A percentile compares a stretch with the other conserved stretches of the same genome.
These are phyloP conservation scores for Henricia sp. DNA, from an alignment of 53 echinoderm and acorn worm genomes.

Conservation along the genomic window DNA sequence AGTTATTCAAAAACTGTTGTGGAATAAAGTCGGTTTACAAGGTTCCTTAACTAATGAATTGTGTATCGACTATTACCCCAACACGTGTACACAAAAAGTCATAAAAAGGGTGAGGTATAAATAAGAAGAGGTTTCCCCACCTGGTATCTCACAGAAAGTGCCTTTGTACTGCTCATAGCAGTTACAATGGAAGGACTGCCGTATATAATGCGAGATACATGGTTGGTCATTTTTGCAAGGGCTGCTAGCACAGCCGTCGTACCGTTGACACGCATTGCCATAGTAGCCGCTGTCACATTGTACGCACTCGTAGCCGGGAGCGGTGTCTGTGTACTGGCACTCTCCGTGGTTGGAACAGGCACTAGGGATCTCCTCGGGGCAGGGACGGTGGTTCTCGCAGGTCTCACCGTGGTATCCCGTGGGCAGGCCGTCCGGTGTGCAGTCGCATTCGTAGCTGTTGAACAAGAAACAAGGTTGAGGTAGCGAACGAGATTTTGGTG, in stretches of 20 bases:
- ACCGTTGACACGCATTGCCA: constrained; percentile 60
- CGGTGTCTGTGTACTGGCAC: constrained; percentile 57
- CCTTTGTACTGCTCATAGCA: constrained; percentile 39
- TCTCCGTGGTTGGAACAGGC: constrained; percentile 59
- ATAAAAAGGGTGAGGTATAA: no score
- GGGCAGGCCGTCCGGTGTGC: constrained; percentile 30
- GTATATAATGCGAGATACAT: constrained; percentile 43
- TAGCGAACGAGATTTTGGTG: no score
- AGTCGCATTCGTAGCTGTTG: constrained; percentile 62
- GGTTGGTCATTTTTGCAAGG: constrained; percentile 76
- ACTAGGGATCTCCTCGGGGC: constrained; percentile 40
- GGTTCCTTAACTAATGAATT: no score
- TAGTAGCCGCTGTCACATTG: constrained; percentile 71
- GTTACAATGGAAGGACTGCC: constrained; percentile 33
- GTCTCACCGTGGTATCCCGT: constrained; percentile 76
- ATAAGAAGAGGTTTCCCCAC: constrained; percentile 3
- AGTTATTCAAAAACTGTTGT: no score
- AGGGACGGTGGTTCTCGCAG: constrained; percentile 67
- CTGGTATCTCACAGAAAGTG: constrained; percentile 38
- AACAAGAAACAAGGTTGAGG: no score
- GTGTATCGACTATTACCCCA: not conserved
- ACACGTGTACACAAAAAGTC: no score
- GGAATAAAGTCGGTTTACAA: no score
- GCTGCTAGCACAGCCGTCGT: constrained; percentile 70
- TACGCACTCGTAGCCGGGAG: constrained; percentile 68